Percentiles rank a stretch among this genome's conserved stretches.
These are phyloP conservation scores for Motacilla alba DNA, from an alignment of 2,113 vertebrate genomes.

Conservation along the genomic window DNA sequence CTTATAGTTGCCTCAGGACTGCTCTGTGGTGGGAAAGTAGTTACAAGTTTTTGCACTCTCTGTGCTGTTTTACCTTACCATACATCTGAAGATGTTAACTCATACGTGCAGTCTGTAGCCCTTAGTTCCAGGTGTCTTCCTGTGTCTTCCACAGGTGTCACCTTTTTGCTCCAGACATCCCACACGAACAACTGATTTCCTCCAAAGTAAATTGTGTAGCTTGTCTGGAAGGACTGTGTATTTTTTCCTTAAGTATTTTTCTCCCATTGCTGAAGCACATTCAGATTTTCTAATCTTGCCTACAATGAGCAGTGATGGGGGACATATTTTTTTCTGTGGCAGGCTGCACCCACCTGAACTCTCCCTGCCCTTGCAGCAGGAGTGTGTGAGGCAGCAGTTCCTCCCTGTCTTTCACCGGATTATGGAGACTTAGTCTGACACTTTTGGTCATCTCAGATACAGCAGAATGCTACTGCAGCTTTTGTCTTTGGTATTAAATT, in stretches of 20 bases:
- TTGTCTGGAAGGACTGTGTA: neutral
- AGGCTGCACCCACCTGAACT: neutral
- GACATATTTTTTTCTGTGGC: neutral
- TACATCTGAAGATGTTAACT: neutral
- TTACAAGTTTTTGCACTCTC: neutral
- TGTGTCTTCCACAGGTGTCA: neutral
- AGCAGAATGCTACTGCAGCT: neutral
- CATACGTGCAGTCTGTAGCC: neutral
- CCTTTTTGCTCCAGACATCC: neutral
- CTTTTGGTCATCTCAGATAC: neutral
- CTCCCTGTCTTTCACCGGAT: neutral
- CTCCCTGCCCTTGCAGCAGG: neutral
- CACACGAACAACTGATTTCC: neutral
- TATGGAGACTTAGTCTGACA: fast-evolving
- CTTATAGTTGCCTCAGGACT: neutral
- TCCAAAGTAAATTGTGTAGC: neutral
- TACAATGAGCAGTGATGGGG: neutral
- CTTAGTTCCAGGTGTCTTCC: neutral
- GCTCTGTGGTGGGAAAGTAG: neutral
- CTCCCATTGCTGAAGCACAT: neutral
- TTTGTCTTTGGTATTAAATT: neutral
- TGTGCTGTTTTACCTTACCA: neutral
- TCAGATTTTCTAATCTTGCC: neutral
- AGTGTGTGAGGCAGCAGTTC: neutral
- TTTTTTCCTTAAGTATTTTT: neutral